Evolutionary conservation across 2,113 vertebrate species (phyloP).

Genomic region (Elephas maximus): DNA sequence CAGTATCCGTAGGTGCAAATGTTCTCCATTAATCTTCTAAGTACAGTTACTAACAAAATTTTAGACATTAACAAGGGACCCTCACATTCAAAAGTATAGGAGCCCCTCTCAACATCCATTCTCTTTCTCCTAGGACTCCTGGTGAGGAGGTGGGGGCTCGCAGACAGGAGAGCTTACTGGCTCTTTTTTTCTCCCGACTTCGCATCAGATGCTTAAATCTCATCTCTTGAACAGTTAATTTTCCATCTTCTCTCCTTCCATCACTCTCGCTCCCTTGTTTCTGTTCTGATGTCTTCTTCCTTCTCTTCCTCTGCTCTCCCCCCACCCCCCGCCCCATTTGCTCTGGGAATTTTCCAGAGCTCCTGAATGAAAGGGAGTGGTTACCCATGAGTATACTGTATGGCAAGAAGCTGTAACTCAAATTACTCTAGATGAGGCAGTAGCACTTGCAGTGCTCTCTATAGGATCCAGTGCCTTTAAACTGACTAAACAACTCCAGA

Average conservation of each 20-base stretch:
- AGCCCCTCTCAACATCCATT: neutral
- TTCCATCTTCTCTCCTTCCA: neutral
- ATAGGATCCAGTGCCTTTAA: no score
- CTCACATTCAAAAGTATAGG: neutral
- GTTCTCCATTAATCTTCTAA: neutral
- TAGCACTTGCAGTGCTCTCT: neutral
- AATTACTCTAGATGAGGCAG: neutral
- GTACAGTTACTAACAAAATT: neutral
- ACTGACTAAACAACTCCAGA: neutral
- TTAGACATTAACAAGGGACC: neutral
- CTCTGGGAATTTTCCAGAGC: neutral
- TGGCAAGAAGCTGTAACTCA: neutral
- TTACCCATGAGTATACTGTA: no score
- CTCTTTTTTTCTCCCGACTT: neutral
- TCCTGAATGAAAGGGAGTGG: neutral
- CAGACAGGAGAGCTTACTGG: neutral
- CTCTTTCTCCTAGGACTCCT: neutral
- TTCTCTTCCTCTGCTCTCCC: neutral
- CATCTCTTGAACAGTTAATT: neutral
- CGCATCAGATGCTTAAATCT: neutral
- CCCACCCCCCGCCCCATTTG: neutral
- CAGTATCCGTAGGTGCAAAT: neutral
- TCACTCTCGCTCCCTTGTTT: rapidly evolving
- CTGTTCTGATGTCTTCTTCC: neutral
- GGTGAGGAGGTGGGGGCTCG: rapidly evolving